These are phyloP conservation scores for Penaeus chinensis DNA, from an alignment of 1,140 invertebrate genomes.

Conservation along the genomic window DNA sequence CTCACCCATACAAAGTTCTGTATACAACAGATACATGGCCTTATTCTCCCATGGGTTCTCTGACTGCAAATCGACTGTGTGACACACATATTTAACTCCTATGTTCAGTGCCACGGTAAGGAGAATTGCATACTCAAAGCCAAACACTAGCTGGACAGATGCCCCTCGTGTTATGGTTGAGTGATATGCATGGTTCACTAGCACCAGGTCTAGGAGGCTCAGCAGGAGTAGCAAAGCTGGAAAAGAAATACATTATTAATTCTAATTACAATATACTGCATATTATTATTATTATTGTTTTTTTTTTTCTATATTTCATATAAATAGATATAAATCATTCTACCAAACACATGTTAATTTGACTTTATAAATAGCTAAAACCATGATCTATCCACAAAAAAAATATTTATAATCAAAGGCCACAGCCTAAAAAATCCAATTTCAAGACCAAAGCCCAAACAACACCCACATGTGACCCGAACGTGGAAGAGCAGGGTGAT, in stretches of 20 bases:
- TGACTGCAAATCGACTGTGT: conserved; percentile 92
- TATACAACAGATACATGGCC: conserved; percentile 95
- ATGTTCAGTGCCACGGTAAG: conserved; percentile 95
- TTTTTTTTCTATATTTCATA: not conserved
- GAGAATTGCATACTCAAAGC: conserved; percentile 99
- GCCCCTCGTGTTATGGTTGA: conserved; percentile 94
- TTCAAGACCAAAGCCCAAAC: not conserved
- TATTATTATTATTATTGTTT: too few relatives aligned
- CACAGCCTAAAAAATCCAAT: not conserved
- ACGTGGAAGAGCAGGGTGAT: conserved; percentile 96
- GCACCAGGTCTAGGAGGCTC: conserved; percentile 85
- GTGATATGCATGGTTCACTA: conserved; percentile 94
- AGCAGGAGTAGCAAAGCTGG: conserved; percentile 80
- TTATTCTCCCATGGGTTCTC: conserved; percentile 99
- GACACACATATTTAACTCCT: conserved; percentile 93
- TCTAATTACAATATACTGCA: not conserved
- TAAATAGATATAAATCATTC: too few relatives aligned
- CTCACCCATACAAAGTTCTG: conserved; percentile 95
- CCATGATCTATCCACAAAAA: too few relatives aligned
- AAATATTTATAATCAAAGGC: not conserved
- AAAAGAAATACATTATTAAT: not conserved
- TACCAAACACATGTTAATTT: too few relatives aligned
- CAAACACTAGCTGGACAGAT: conserved; percentile 98
- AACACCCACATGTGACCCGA: conserved; percentile 82
- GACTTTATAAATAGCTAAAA: too few relatives aligned